Evolutionary conservation across 2,113 vertebrate species (phyloP), one percentile per base, ranked within the genome.

Genomic region (Alethe diademata): DNA sequence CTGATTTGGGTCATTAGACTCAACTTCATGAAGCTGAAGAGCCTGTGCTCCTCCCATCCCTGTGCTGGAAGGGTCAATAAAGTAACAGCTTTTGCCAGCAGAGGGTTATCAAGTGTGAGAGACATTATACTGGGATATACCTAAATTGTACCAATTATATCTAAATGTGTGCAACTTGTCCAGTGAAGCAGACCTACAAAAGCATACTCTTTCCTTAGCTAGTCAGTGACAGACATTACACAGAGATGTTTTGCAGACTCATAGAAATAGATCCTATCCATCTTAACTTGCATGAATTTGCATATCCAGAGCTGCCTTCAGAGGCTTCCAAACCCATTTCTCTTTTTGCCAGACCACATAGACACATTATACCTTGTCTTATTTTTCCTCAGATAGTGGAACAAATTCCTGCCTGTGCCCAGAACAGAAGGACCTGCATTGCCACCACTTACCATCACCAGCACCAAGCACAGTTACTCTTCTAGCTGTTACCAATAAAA

Each of bases 381-480:
- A 7, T 84, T 86, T 97, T 92, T 73, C 11, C 94, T 84, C 67
- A 97, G 94, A 10, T 95, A 61, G 80, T 95, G 64, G 88, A 93
- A 70, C 24, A 95, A 42, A 76, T 71, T 48, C 74, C 97, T 18
- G 12, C 84, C 26, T 74, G 48, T 64, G 89, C 86, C 70, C 47
- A 74, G 36, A 92, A 82, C 47, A 94, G 84, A 81, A 94, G 72
- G 54, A 93, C 72, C 3, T 97, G 87, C 58, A 36, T 81, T 13
- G 64, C 13, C 1, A 84, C 96, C 47, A 84, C 92, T 85, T 95
- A 95, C 69, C 84, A 9, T 84, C 92, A 18, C 85, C 95, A 19
- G 53, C 95, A 73, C 84, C 85, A 64, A 96, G 79, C 6, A 96
- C 90, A 45, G 95, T 94, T 93, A 24, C 92, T 75, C 95, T 97